Evolutionary conservation across 2,888 invertebrate genomes (phyloP), one percentile per base, ranked within the genome.

Genomic region (Chymomyza procnemis): DNA sequence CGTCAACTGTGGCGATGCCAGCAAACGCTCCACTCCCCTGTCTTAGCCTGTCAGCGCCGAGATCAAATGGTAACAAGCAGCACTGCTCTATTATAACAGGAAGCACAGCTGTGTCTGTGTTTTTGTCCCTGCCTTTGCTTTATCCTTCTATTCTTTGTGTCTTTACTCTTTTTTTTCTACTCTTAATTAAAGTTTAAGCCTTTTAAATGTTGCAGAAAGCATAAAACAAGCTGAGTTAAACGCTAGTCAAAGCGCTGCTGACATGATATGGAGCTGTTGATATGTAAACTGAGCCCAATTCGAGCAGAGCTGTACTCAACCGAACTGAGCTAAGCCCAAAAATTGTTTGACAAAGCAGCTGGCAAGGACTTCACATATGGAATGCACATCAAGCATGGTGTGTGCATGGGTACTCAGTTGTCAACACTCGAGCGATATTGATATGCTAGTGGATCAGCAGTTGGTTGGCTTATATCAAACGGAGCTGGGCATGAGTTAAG

Each of bases 131-230:
- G 22, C 21, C n/a, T 18, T 18, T 18, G 4, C 60, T 26, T 61
- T 63, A 64, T 67, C 58, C 47, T 30, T 52, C 47, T 57, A 4
- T 50, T 54, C 6, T 8, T 50, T 18, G 6, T 62, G 1, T 19
- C n/a, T 41, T 14, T n/a, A 19, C 9, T 61, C 18, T 59, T 50
- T 19, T 57, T 46, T 55, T 67, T 71, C 59, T 59, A 66, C 79
- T 76, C 78, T 83, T 78, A 85, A 78, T 79, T 80, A 83, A 85
- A 85, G 80, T 78, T 83, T 74, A 80, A 85, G 83, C 72, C 77
- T 71, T 71, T 72, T 77, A 80, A 83, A 80, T 80, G 74, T 61
- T 72, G 66, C 56, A 66, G 63, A 69, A 71, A 48, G 71, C 63
- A 77, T 66, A 71, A 68, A 70, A 70, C 78, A 70, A 16, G 46